These are phyloP conservation scores for Plecturocebus donacophilus DNA, from an alignment of 2,113 vertebrate genomes.

Conservation along the genomic window DNA sequence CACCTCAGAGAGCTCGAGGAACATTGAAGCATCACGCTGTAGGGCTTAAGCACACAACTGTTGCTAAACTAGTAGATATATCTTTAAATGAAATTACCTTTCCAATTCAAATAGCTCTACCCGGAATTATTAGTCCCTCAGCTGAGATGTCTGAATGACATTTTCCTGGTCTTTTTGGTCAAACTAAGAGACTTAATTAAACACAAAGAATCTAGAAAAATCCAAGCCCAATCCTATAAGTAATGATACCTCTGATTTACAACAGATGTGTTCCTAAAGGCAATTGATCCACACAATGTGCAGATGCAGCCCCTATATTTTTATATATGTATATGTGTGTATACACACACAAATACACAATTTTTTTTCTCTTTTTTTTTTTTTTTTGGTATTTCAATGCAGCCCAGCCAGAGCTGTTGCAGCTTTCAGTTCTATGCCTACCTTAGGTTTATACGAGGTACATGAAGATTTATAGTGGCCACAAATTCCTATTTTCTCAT, in stretches of 20 bases:
- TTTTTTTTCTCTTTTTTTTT: neutral
- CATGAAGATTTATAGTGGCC: slow-evolving; percentile 7
- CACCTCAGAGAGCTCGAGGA: neutral
- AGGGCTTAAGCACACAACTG: neutral
- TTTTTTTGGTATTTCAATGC: neutral
- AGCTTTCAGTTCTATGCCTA: slow-evolving; percentile 12
- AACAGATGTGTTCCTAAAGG: neutral
- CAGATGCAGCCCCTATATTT: neutral
- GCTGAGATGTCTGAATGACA: neutral
- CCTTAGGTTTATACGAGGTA: neutral
- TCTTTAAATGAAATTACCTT: slow-evolving; percentile 26
- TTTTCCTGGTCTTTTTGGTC: slow-evolving; percentile 32
- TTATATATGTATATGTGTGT: neutral
- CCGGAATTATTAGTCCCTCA: neutral
- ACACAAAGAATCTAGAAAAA: neutral
- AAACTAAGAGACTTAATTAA: slow-evolving; percentile 27
- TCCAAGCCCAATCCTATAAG: neutral
- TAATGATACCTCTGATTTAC: neutral
- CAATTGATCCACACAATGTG: neutral
- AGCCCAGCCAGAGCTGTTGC: neutral
- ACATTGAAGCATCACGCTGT: neutral
- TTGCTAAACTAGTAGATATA: neutral
- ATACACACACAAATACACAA: too few relatives aligned
- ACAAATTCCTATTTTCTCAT: slow-evolving; percentile 40
- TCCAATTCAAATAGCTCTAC: neutral